phyloP scores from a whole-genome alignment of 2,888 invertebrate genomes.

The Platerodrilus igneus region DNA sequence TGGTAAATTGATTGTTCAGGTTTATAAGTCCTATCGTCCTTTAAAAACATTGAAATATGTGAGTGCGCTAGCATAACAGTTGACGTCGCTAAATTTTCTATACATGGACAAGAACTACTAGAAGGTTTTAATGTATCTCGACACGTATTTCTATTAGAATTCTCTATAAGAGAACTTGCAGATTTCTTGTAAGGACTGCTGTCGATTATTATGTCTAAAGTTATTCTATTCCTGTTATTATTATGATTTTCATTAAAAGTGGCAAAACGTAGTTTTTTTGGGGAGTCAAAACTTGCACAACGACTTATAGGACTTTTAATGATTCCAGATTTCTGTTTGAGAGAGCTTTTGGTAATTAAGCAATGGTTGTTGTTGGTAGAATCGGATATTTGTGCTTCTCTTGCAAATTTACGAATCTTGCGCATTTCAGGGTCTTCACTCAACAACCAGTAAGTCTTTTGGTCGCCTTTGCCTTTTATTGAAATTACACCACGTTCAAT shows the following conservation, averaged over 20 bases:
- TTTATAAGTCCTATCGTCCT: constrained; percentile 29
- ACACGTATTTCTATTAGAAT: constrained; percentile 51
- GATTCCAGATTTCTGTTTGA: constrained; percentile 62
- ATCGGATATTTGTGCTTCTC: constrained; percentile 36
- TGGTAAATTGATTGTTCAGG: constrained; percentile 32
- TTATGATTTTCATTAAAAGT: constrained; percentile 63
- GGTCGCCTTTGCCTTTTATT: constrained; percentile 82
- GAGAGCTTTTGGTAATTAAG: constrained; percentile 57
- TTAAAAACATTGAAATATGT: constrained; percentile 38
- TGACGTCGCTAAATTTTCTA: constrained; percentile 53
- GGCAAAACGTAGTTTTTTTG: constrained; percentile 76
- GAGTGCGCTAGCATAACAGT: constrained; percentile 42
- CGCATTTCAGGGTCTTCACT: constrained; percentile 67
- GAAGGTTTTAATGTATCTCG: constrained; percentile 46
- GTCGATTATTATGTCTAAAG: constrained; percentile 56
- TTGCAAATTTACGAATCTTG: constrained; percentile 52
- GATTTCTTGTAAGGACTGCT: constrained; percentile 53
- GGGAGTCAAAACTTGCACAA: constrained; percentile 78
- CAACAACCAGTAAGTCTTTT: constrained; percentile 76
- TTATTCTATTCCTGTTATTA: constrained; percentile 37
- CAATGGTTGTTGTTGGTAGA: constrained; percentile 25
- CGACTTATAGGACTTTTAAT: constrained; percentile 56
- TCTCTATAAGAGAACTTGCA: constrained; percentile 50
- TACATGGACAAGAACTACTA: constrained; percentile 70
- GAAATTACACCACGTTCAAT: constrained; percentile 71